phyloP scores from a whole-genome alignment of 1,140 invertebrate genomes.

The Drosophila malerkotliana region DNA sequence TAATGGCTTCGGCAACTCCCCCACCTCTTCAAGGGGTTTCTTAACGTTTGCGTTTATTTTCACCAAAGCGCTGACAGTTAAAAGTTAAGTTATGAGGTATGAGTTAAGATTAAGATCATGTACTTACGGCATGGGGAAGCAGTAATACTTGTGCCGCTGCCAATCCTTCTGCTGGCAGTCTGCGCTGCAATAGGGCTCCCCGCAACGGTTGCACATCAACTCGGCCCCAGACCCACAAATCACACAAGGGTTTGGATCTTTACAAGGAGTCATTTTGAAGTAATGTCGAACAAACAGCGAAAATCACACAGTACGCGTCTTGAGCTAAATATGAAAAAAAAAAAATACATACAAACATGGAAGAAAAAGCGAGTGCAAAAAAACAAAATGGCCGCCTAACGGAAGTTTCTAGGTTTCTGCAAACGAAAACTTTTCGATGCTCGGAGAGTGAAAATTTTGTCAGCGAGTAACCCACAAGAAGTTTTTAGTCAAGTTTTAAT shows the following conservation, averaged over 20 bases:
- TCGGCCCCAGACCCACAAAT: constrained; percentile 19
- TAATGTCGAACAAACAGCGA: not conserved
- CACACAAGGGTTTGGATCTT: constrained; percentile 5
- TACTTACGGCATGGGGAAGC: constrained; percentile 66
- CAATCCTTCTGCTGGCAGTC: constrained; percentile 52
- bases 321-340: not conserved
- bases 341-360: not conserved
- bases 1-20: no score
- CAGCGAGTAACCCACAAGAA: no score
- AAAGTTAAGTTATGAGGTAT: no score
- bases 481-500: no score
- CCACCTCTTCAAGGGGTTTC: no score
- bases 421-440: not conserved
- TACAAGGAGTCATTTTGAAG: not conserved
- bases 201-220: constrained; percentile 63
- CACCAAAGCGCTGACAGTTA: no score
- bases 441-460: not conserved
- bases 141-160: constrained; percentile 56
- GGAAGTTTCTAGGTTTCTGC: constrained; percentile 1
- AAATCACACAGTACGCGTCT: not conserved
- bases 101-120: no score
- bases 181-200: constrained; percentile 46
- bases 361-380: not conserved
- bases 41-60: no score
- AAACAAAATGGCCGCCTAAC: constrained; percentile 26